A percentile compares a stretch with the other conserved stretches of the same genome.
These are phyloP conservation scores for Eurosta solidaginis DNA, from an alignment of 1,140 invertebrate species.

Conservation along the genomic window DNA sequence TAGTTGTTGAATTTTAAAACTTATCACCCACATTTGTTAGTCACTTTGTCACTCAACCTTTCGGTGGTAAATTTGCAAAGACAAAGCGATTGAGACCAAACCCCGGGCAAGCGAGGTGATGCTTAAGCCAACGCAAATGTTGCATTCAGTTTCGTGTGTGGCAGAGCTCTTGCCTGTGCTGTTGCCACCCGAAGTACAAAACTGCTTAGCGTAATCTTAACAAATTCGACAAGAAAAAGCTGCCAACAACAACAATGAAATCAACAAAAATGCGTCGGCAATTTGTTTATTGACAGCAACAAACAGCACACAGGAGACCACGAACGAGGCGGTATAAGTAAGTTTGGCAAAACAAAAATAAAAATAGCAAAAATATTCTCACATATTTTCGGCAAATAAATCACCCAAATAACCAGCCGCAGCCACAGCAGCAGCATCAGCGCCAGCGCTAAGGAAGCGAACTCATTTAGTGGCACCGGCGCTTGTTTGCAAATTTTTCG, in stretches of 20 bases:
- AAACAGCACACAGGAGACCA: neutral
- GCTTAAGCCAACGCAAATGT: neutral
- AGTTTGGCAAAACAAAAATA: slow-evolving; percentile 2
- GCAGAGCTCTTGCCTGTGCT: neutral
- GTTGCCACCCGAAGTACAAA: neutral
- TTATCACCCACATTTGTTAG: slow-evolving; percentile 3
- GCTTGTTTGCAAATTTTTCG: neutral
- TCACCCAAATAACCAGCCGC: neutral
- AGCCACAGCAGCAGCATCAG: neutral
- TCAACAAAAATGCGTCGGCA: slow-evolving; percentile 22
- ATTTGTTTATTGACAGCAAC: slow-evolving; percentile 21
- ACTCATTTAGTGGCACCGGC: neutral
- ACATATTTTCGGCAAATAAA: slow-evolving; percentile 28
- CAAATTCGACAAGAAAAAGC: slow-evolving; percentile 13
- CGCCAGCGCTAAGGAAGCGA: neutral
- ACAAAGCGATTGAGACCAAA: neutral
- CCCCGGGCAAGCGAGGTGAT: neutral
- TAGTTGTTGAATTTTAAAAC: neutral
- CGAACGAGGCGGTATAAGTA: neutral
- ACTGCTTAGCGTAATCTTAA: slow-evolving; percentile 15
- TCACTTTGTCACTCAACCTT: neutral
- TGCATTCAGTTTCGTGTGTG: neutral
- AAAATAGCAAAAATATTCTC: neutral
- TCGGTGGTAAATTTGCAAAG: neutral
- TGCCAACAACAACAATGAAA: neutral